Percentiles rank a stretch among this genome's conserved stretches.
These are phyloP conservation scores for Choloepus hoffmanni DNA, from an alignment of 2,113 vertebrate species.

Conservation along the genomic window DNA sequence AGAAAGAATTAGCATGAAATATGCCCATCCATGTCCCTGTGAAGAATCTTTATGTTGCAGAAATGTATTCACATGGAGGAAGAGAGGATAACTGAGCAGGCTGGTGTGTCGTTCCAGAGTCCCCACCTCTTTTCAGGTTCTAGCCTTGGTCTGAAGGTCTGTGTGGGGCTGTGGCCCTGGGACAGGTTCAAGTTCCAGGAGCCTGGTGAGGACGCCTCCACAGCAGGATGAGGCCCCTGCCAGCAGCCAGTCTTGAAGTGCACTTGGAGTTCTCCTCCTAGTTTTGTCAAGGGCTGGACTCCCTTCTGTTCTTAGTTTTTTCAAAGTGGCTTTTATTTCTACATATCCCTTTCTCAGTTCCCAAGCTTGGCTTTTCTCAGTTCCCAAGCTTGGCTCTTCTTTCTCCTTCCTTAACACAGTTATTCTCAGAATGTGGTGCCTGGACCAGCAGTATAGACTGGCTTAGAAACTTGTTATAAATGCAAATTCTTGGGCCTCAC, in stretches of 20 bases:
- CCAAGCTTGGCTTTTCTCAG: neutral
- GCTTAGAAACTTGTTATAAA: neutral
- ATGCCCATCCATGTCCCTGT: slow-evolving; percentile 82
- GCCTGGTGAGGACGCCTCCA: rapidly evolving
- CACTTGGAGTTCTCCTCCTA: rapidly evolving
- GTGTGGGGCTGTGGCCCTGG: neutral
- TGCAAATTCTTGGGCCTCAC: neutral
- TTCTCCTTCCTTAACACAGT: neutral
- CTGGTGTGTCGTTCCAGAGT: slow-evolving; percentile 71
- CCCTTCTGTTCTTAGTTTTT: neutral
- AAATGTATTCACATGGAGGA: slow-evolving; percentile 78
- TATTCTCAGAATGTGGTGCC: neutral
- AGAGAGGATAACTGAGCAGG: slow-evolving; percentile 66
- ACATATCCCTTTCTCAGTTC: neutral
- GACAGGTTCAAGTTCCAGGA: neutral
- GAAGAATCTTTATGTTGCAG: slow-evolving; percentile 74
- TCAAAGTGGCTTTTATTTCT: neutral
- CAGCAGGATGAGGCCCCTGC: neutral
- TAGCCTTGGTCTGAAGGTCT: neutral
- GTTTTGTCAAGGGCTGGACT: neutral
- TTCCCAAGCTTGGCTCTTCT: neutral
- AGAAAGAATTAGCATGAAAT: slow-evolving; percentile 85
- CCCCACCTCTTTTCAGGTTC: slow-evolving; percentile 2
- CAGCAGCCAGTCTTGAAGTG: neutral
- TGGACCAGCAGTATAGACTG: neutral